phyloP scores from a whole-genome alignment of 1,140 invertebrate genomes.

The Harlomillsia oculata region DNA sequence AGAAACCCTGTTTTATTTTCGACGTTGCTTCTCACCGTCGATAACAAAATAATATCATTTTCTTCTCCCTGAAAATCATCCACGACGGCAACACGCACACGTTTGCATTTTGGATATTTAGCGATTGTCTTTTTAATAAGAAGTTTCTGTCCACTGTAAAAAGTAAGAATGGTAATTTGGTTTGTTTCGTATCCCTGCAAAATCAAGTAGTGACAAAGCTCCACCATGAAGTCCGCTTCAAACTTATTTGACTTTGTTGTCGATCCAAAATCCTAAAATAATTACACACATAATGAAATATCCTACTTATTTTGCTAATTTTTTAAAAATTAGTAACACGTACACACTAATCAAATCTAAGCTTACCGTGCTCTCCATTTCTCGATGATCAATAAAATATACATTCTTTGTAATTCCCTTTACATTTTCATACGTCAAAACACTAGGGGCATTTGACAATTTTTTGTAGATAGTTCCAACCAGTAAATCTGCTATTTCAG shows the following conservation, averaged over 20 bases:
- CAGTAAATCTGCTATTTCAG: slow-evolving; percentile 34
- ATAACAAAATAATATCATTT: slow-evolving; percentile 70
- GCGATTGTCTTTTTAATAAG: slow-evolving; percentile 33
- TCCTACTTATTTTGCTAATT: too few species aligned
- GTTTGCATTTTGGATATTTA: slow-evolving; percentile 1
- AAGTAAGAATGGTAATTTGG: slow-evolving; percentile 56
- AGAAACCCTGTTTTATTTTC: slow-evolving; percentile 65
- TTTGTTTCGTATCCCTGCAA: slow-evolving; percentile 48
- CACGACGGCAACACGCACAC: slow-evolving; percentile 54
- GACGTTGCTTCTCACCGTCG: slow-evolving; percentile 64
- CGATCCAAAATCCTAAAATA: slow-evolving; percentile 41
- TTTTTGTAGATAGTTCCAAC: slow-evolving; percentile 33
- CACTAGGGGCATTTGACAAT: slow-evolving; percentile 31
- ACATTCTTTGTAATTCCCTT: slow-evolving; percentile 33
- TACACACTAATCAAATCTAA: too few species aligned
- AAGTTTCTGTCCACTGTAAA: slow-evolving; percentile 52
- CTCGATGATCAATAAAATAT: slow-evolving; percentile 35
- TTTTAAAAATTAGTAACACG: too few species aligned
- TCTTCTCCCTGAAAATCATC: slow-evolving; percentile 83
- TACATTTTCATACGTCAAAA: slow-evolving; percentile 28
- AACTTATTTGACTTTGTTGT: slow-evolving; percentile 47
- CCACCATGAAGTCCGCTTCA: slow-evolving; percentile 50
- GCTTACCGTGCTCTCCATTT: slow-evolving; percentile 23
- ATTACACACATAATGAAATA: too few species aligned
- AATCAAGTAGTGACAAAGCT: slow-evolving; percentile 50